Evolutionary conservation across 2,113 vertebrate species (phyloP), one percentile per base, ranked within the genome.

Genomic region (Electrona antarctica): DNA sequence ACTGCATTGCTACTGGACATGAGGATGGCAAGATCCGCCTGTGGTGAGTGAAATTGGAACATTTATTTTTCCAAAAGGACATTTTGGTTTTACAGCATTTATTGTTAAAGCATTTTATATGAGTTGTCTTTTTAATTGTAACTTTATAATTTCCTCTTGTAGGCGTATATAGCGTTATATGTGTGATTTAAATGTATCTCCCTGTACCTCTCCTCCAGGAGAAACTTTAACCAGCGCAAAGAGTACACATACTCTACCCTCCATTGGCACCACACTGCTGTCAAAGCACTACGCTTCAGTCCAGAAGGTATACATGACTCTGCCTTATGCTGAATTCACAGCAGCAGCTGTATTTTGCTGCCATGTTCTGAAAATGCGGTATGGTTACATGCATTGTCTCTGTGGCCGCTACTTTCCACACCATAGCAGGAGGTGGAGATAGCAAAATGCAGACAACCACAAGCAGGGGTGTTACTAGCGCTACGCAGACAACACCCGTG

Each of bases 1-100:
- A 99, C 51, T 98, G 97, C 83, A 96, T 99, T 1, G 96, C 97
- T 29, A 96, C 95, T 0, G 98, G 98, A 28, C 97, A 99, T 1
- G 86, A 89, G 45, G 96, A 99, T 50, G 97, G 98, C 51, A 98
- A 96, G 85, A 98, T 99, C 29, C 94, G 97, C 7, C 85, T 98
- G 49, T 99, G 98, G 98, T 99, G 83, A 73, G 95, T 71, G 1
- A 0, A 14, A 64, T 1, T 55, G 7, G 21, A 1, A 2, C 47
- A 7, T 1, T 14, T 59, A 8, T 21, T 41, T 1, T 41, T 41
- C 33, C 33, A 41, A 41, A 41, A 41, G 33, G 33, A 21, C 1
- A 21, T 21, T 21, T 21, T 21, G 33, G 5, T 41, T 59, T n/a
- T 59, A 58, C 10, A 10, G 10, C 3, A 9, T 14, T 52, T 4